Evolutionary conservation across 2,113 vertebrate species (phyloP), one percentile per base, ranked within the genome.

Genomic region (Pelecanus crispus): DNA sequence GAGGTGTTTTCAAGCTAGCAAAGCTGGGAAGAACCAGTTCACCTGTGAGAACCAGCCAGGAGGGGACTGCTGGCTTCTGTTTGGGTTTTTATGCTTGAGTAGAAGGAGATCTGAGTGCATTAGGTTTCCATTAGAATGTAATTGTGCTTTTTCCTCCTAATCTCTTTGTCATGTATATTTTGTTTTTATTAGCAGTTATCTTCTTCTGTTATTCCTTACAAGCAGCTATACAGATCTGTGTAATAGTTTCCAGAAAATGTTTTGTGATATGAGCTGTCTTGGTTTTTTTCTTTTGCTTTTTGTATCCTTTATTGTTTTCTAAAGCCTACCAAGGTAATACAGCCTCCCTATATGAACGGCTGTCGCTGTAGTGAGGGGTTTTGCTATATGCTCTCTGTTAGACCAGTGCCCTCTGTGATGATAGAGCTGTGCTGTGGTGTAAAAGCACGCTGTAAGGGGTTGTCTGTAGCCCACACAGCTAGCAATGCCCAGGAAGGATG

Each of bases 1-100:
- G 93, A 95, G 93, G 91, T 73, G 75, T 67, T 96, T 92, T 59
- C 72, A 92, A 67, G 90, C 52, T 68, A 25, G 83, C 6, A 5
- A 53, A 44, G 91, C 86, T 93, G 86, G 78, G 40, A 93, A 71
- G 91, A 97, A 61, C 95, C 85, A 81, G 66, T 93, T 96, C 45
- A 34, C 50, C 84, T 94, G 86, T 96, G 94, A 94, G 96, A 97
- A 83, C 85, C 91, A 72, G 63, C 90, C 61, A 63, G 93, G 87
- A 94, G 87, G 83, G 78, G 83, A 66, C 85, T 92, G 84, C 62
- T 92, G 71, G 70, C 88, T 95, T 95, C 86, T 88, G 44, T 88
- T 97, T 95, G 91, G 72, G 89, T 94, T 94, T 94, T 92, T 81
- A 82, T 95, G 85, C 93, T 96, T 95, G 95, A 95, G 87, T 94